Conservation (phyloP, 2,113 vertebrate genomes). For the Callocephalon fimbriatum region DNA sequence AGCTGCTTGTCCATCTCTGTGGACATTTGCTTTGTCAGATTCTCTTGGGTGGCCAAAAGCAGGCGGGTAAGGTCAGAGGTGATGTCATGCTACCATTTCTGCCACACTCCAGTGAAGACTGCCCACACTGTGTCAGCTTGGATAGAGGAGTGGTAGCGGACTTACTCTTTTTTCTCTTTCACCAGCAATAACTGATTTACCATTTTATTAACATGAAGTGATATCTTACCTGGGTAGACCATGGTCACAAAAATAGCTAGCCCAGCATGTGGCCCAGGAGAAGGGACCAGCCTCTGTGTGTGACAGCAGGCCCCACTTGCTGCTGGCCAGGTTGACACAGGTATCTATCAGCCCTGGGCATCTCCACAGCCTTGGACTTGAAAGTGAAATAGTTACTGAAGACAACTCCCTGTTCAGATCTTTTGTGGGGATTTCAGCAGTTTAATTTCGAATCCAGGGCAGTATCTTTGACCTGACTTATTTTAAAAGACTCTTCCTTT, state of each 20-base stretch:
- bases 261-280: neutral
- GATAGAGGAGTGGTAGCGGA: neutral
- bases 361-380: neutral
- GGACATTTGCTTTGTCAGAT: rapidly evolving
- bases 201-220: neutral
- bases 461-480: neutral
- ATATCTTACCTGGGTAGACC: neutral
- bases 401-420: neutral
- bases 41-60: neutral
- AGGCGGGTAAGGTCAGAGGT: neutral
- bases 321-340: neutral
- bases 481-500: neutral
- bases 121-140: neutral
- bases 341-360: neutral
- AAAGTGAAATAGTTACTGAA: neutral
- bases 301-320: rapidly evolving
- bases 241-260: neutral
- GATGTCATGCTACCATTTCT: neutral
- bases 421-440: neutral
- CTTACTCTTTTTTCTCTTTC: neutral
- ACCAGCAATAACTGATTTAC: neutral
- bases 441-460: neutral
- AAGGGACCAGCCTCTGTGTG: neutral
- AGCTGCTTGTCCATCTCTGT: neutral
- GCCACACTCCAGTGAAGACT: neutral